Evolutionary conservation across 37 sponge, comb jelly and placozoan genomes (phyloP).

Genomic region (Aphrocallistes beatrix): DNA sequence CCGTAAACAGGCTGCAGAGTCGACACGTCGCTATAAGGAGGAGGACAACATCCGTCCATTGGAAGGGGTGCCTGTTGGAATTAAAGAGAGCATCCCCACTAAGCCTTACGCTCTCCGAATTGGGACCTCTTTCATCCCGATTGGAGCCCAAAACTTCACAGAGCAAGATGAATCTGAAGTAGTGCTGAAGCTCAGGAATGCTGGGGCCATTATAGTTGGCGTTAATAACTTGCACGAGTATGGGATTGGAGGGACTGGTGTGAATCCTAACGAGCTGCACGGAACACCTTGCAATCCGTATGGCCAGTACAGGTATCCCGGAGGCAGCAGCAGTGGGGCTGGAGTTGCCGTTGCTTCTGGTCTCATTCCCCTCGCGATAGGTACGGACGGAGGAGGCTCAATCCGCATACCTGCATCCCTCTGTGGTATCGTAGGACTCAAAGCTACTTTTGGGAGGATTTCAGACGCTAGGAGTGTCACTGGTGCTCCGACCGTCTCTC

Average conservation of each 20-base stretch:
- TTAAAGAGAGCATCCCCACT: conserved; percentile 63
- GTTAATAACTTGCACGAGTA: conserved; percentile 80
- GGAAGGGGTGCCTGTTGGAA: conserved; percentile 76
- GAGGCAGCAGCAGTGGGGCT: conserved; percentile 81
- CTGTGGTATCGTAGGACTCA: conserved; percentile 79
- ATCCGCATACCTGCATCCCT: conserved; percentile 66
- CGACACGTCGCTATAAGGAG: conserved; percentile 58
- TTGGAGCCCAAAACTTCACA: not conserved
- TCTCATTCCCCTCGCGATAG: conserved; percentile 63
- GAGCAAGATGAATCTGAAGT: conserved; percentile 23
- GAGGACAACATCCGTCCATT: conserved; percentile 53
- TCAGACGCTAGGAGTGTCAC: conserved; percentile 15
- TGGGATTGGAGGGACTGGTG: conserved; percentile 68
- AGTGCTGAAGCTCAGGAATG: conserved; percentile 40
- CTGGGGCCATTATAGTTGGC: conserved; percentile 78
- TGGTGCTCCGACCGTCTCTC: conserved; percentile 27
- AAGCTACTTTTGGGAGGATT: conserved; percentile 54
- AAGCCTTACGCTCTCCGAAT: conserved; percentile 37
- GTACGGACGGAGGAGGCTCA: conserved; percentile 88
- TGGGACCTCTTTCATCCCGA: conserved; percentile 34
- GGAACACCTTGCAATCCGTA: conserved; percentile 73
- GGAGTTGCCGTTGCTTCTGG: conserved; percentile 77
- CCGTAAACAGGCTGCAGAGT: conserved; percentile 52
- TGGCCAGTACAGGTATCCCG: conserved; percentile 50
- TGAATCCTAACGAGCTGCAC: conserved; percentile 64